Evolutionary conservation across 2,113 vertebrate genomes (phyloP).

Genomic region (Alaudala cheleensis): DNA sequence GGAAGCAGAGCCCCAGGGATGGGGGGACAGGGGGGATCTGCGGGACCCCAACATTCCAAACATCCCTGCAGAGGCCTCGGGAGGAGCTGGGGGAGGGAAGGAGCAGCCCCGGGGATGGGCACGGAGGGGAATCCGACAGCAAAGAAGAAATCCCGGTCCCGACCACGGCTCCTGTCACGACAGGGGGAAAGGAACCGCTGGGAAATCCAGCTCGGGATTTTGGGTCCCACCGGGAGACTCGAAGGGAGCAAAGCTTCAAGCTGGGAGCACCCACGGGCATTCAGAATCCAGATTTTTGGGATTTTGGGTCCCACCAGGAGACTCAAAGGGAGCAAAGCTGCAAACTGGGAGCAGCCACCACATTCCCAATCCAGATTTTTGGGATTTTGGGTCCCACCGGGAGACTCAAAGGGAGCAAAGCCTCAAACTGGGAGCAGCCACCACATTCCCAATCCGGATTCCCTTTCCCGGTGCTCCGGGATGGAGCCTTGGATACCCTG

Average conservation of each 20-base stretch:
- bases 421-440: neutral
- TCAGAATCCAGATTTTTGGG: neutral
- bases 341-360: rapidly evolving
- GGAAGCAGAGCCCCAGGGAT: neutral
- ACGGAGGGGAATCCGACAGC: rapidly evolving
- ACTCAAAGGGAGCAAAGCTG: neutral
- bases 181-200: rapidly evolving
- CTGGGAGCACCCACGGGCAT: neutral
- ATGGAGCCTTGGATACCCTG: neutral
- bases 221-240: neutral
- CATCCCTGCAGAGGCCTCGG: neutral
- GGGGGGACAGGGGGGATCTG: neutral
- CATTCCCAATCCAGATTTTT: no score
- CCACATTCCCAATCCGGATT: no score
- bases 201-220: neutral
- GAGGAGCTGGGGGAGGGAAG: rapidly evolving
- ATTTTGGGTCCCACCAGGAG: no score
- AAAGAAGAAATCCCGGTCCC: rapidly evolving
- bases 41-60: rapidly evolving
- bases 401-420: neutral
- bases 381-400: neutral
- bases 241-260: neutral
- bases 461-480: neutral
- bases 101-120: neutral
- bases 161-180: rapidly evolving